These are phyloP conservation scores for Metridium senile DNA, from an alignment of 92 coral and sea anemone genomes.

Conservation along the genomic window DNA sequence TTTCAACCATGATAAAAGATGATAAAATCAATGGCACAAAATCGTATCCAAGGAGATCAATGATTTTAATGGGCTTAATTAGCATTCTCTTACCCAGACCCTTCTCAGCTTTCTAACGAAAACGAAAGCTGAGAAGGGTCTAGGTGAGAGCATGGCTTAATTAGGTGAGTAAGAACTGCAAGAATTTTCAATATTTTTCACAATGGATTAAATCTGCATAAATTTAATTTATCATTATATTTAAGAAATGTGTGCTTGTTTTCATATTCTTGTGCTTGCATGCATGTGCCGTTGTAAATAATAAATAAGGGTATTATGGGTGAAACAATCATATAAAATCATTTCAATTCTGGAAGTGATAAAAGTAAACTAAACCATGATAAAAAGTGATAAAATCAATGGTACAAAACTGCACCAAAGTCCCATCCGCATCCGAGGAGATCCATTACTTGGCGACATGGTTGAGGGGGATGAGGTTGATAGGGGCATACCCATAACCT, in stretches of 20 bases:
- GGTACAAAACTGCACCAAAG: background rate
- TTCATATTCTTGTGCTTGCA: background rate
- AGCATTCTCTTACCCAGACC: background rate
- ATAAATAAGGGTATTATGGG: too few relatives aligned
- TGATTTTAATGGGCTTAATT: background rate
- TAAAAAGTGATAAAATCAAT: background rate
- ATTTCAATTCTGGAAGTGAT: too few relatives aligned
- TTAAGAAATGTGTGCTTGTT: background rate
- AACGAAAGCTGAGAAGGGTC: too few relatives aligned
- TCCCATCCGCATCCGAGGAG: background rate
- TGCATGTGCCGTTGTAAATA: background rate
- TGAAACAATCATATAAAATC: too few relatives aligned
- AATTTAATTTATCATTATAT: background rate
- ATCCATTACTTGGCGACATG: background rate
- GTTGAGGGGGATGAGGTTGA: background rate
- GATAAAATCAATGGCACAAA: background rate
- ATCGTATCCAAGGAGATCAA: background rate
- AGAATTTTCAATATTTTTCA: background rate
- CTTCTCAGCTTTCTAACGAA: conserved; percentile 29
- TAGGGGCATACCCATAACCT: background rate
- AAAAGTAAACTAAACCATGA: background rate
- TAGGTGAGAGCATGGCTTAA: too few relatives aligned
- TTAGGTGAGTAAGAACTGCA: background rate
- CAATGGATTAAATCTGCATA: background rate
- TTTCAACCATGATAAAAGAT: background rate